These are phyloP conservation scores for Micrasema longulum DNA, from an alignment of 1,140 invertebrate genomes.

Conservation along the genomic window DNA sequence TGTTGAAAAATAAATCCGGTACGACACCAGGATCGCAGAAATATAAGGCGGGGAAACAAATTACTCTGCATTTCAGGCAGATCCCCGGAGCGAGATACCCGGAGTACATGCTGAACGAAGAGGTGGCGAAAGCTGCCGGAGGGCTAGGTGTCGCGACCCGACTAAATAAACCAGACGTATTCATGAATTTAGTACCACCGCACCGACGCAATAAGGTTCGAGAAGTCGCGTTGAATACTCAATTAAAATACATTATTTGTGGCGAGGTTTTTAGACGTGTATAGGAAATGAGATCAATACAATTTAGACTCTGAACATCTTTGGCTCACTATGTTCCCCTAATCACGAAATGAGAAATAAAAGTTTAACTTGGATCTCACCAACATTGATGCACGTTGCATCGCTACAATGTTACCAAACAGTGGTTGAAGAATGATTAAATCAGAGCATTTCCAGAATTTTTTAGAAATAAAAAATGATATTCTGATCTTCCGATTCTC, in stretches of 20 bases:
- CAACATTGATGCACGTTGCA: too few species aligned
- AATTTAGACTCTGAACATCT: background rate
- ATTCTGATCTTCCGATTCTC: too few species aligned
- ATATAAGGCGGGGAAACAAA: conserved; percentile 52
- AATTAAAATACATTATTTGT: conserved; percentile 1
- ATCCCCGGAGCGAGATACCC: conserved; percentile 41
- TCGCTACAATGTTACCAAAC: too few species aligned
- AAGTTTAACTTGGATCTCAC: conserved; percentile 7
- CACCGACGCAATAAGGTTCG: background rate
- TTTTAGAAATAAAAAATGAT: too few species aligned
- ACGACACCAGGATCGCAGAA: conserved; percentile 51
- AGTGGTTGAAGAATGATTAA: too few species aligned
- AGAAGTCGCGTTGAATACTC: background rate
- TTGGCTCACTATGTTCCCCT: conserved; percentile 26
- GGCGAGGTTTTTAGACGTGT: background rate
- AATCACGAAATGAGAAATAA: conserved; percentile 42
- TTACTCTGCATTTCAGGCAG: conserved; percentile 49
- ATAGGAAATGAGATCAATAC: too few species aligned
- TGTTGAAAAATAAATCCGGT: conserved; percentile 53
- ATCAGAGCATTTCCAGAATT: too few species aligned
- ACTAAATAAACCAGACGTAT: background rate
- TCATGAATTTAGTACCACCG: background rate
- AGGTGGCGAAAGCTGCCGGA: conserved; percentile 42
- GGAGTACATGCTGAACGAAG: conserved; percentile 37
- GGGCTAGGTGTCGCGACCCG: conserved; percentile 25